Evolutionary conservation across 2,113 vertebrate genomes (phyloP).

Genomic region (Carassius carassius): DNA sequence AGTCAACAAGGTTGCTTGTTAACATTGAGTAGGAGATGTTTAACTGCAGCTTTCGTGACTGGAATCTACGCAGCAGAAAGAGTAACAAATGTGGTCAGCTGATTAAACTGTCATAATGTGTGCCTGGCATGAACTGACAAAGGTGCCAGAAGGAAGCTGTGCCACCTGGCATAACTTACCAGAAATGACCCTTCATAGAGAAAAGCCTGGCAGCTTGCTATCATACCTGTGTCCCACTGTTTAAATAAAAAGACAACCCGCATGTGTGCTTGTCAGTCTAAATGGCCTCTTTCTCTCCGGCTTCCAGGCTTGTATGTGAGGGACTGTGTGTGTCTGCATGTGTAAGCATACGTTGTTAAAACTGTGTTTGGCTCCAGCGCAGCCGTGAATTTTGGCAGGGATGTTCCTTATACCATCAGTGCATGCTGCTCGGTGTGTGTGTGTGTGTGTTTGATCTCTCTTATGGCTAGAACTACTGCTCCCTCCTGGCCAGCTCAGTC

Average conservation of each 20-base stretch:
- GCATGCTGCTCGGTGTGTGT: not conserved
- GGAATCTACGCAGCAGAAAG: conserved; percentile 16
- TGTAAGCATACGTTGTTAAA: conserved; percentile 50
- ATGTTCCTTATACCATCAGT: not conserved
- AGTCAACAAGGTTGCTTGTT: conserved; percentile 1
- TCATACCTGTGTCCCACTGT: conserved; percentile 6
- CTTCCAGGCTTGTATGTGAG: conserved; percentile 8
- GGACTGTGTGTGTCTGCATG: not conserved
- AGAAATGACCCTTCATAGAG: conserved; percentile 31
- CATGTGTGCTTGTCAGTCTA: conserved; percentile 39
- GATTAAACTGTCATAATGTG: conserved; percentile 47
- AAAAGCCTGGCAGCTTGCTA: not conserved
- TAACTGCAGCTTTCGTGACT: conserved; percentile 4
- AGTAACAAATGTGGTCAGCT: conserved; percentile 46
- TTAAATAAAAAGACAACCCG: conserved; percentile 23
- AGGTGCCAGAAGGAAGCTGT: conserved; percentile 41
- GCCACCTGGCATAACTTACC: conserved; percentile 51
- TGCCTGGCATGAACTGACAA: conserved; percentile 30
- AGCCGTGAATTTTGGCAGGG: conserved; percentile 48
- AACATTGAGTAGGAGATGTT: conserved; percentile 1
- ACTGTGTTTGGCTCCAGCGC: conserved; percentile 41
- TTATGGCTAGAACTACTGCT: not conserved
- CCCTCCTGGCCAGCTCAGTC: conserved; percentile 29
- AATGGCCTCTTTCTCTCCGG: conserved; percentile 26
- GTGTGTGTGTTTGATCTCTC: not conserved